These are phyloP conservation scores for Pygathrix nemaeus DNA, from an alignment of 2,113 vertebrate species.

Conservation along the genomic window DNA sequence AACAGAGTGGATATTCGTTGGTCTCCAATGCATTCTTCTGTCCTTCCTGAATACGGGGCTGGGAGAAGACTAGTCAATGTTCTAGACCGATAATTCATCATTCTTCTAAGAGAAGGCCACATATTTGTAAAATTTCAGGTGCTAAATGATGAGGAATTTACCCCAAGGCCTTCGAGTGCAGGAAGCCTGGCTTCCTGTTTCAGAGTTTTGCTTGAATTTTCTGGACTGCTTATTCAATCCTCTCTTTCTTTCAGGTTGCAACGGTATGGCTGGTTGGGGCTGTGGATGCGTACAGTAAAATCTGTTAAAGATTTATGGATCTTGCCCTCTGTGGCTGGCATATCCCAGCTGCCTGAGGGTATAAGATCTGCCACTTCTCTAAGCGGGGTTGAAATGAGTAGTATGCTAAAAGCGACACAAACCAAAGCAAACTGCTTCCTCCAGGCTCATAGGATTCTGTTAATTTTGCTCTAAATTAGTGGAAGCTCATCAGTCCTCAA, in stretches of 20 bases:
- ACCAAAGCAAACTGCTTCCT: not conserved
- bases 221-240: not conserved
- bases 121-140: not conserved
- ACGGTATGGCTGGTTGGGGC: too few species aligned
- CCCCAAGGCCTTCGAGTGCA: not conserved
- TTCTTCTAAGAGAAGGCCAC: not conserved
- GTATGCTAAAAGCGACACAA: not conserved
- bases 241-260: not conserved
- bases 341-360: accelerated
- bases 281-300: accelerated
- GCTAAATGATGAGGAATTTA: not conserved
- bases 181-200: not conserved
- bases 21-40: not conserved
- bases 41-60: not conserved
- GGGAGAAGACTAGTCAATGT: not conserved
- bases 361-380: not conserved
- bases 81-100: not conserved
- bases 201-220: not conserved
- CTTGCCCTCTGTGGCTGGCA: not conserved
- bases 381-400: not conserved
- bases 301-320: not conserved
- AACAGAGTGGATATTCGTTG: not conserved
- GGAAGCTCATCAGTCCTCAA: not conserved
- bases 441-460: not conserved
- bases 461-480: not conserved